phyloP scores from a whole-genome alignment of 2,888 invertebrate genomes.

The Tholera decimalis region DNA sequence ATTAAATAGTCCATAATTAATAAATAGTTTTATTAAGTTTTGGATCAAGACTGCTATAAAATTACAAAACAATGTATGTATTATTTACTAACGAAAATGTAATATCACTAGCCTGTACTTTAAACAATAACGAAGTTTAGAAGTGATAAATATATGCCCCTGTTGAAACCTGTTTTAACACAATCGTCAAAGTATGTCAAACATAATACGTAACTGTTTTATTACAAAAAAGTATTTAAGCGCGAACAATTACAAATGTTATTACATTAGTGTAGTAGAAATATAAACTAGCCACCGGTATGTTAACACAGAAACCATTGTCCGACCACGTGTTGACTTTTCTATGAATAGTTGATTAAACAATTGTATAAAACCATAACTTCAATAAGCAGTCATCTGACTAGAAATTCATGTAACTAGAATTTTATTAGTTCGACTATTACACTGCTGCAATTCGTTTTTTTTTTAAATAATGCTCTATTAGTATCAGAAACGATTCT shows the following conservation, averaged over 20 bases:
- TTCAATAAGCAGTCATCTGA: slow-evolving; percentile 14
- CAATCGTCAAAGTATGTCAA: slow-evolving; percentile 42
- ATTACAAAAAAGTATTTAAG: slow-evolving; percentile 69
- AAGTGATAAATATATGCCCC: too few species aligned
- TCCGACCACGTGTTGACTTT: slow-evolving; percentile 62
- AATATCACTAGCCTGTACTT: too few species aligned
- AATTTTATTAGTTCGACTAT: background rate
- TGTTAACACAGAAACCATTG: slow-evolving; percentile 56
- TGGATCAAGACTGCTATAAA: too few species aligned
- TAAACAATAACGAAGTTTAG: too few species aligned
- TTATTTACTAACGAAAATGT: too few species aligned
- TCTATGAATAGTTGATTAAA: slow-evolving; percentile 57
- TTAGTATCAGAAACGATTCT: background rate
- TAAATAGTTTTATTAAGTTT: too few species aligned
- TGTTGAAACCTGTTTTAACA: slow-evolving; percentile 29
- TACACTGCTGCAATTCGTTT: background rate
- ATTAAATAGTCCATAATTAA: too few species aligned
- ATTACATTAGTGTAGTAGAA: slow-evolving; percentile 69
- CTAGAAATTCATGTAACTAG: background rate
- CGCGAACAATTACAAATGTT: slow-evolving; percentile 78
- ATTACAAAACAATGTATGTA: too few species aligned
- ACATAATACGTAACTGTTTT: slow-evolving; percentile 33
- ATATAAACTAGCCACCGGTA: slow-evolving; percentile 65
- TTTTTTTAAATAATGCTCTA: too few species aligned
- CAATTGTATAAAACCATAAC: slow-evolving; percentile 35